These are phyloP conservation scores for Hycleus phaleratus DNA, from an alignment of 1,140 invertebrate genomes.

Conservation along the genomic window DNA sequence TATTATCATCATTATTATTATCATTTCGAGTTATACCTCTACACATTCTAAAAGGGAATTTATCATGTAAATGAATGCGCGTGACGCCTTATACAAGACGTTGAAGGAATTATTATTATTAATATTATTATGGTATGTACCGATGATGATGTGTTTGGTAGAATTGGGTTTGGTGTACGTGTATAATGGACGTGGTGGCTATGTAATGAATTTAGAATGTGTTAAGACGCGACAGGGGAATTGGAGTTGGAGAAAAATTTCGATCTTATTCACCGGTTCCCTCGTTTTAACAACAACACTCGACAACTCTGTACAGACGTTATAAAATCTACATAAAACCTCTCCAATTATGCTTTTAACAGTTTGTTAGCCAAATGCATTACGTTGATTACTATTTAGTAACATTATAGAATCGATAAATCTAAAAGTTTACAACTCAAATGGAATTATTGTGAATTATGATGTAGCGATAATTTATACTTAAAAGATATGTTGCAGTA, in stretches of 20 bases:
- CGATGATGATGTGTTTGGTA: slow-evolving; percentile 6
- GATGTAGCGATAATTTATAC: not conserved
- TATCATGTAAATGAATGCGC: slow-evolving; percentile 38
- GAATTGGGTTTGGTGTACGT: not conserved
- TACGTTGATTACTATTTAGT: slow-evolving; percentile 12
- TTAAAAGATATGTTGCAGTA: slow-evolving; percentile 7
- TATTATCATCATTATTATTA: slow-evolving; percentile 5
- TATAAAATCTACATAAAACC: slow-evolving; percentile 13
- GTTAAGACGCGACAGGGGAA: not conserved
- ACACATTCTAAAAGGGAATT: slow-evolving; percentile 29
- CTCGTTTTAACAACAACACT: not conserved
- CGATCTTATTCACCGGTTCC: not conserved
- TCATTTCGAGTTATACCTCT: slow-evolving; percentile 25
- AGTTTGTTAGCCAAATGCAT: slow-evolving; percentile 6
- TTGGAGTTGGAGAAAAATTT: slow-evolving; percentile 3
- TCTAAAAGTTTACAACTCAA: not conserved
- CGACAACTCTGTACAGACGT: slow-evolving; percentile 3
- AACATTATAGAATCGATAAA: slow-evolving; percentile 2
- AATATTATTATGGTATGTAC: slow-evolving; percentile 10
- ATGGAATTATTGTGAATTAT: no score
- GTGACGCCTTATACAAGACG: slow-evolving; percentile 8
- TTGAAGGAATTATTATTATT: slow-evolving; percentile 2
- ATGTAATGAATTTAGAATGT: slow-evolving; percentile 21
- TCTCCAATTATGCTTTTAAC: slow-evolving; percentile 13
- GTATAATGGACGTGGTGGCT: slow-evolving; percentile 15